phyloP scores from a whole-genome alignment of 2,797 vertebrate species.

The Crenichthys baileyi region DNA sequence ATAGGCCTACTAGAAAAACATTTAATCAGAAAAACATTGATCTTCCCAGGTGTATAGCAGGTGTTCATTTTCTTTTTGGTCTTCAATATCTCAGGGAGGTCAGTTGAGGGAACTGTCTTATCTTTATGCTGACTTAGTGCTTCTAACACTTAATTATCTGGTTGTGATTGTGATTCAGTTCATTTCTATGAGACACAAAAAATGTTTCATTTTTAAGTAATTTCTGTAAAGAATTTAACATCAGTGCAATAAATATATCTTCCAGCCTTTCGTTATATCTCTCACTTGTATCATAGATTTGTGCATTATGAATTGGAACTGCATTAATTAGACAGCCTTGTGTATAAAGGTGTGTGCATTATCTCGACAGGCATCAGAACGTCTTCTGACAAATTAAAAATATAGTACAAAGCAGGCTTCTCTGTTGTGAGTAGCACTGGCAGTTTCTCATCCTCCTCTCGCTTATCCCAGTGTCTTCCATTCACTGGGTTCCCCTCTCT shows the following conservation, averaged over 20 bases:
- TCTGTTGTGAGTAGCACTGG: constrained; percentile 37
- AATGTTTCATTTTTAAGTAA: neutral
- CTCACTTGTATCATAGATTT: constrained; percentile 33
- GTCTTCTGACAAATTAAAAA: constrained; percentile 37
- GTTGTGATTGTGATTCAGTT: neutral
- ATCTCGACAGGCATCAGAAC: constrained; percentile 30
- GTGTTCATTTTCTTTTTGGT: neutral
- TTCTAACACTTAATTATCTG: neutral
- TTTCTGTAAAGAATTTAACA: constrained; percentile 26
- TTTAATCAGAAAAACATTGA: neutral
- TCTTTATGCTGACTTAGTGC: neutral
- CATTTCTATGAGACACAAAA: neutral
- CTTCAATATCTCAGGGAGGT: constrained; percentile 6
- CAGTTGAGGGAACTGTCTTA: neutral
- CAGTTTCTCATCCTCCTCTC: constrained; percentile 34
- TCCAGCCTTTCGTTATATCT: constrained; percentile 37
- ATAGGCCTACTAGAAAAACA: neutral
- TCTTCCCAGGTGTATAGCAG: neutral
- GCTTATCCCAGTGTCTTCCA: constrained; percentile 16
- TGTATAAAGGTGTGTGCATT: constrained; percentile 52
- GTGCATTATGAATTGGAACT: constrained; percentile 43
- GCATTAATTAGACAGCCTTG: constrained; percentile 83
- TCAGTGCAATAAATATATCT: constrained; percentile 18
- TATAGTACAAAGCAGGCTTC: constrained; percentile 28
- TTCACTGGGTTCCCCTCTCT: constrained; percentile 15